These are phyloP conservation scores for Hemaris fuciformis DNA, from an alignment of 2,888 invertebrate species.

Conservation along the genomic window DNA sequence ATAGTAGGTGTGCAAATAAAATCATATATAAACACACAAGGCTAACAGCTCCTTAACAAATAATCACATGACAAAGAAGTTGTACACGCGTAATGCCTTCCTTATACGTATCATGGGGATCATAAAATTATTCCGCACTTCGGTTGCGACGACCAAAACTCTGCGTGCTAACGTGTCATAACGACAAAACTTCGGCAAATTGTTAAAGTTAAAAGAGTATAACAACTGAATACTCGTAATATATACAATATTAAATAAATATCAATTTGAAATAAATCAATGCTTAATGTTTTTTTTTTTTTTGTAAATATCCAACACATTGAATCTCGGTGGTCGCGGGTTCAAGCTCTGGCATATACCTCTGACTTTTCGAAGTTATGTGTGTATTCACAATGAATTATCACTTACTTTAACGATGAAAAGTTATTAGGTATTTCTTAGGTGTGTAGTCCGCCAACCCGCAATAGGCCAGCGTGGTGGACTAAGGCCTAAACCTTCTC, in stretches of 20 bases:
- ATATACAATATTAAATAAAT: not conserved
- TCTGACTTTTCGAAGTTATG: too few relatives aligned
- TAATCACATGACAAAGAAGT: not conserved
- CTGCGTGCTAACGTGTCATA: constrained; percentile 1
- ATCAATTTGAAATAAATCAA: not conserved
- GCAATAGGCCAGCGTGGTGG: too few relatives aligned
- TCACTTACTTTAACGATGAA: too few relatives aligned
- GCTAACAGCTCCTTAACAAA: not conserved
- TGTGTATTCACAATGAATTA: too few relatives aligned
- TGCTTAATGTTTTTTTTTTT: not conserved
- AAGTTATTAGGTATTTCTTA: too few relatives aligned
- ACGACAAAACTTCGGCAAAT: constrained; percentile 11
- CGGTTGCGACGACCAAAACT: constrained; percentile 1
- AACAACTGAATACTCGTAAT: not conserved
- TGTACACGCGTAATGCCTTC: not conserved
- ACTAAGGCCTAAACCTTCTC: too few relatives aligned
- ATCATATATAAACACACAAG: too few relatives aligned
- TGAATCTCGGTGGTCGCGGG: too few relatives aligned
- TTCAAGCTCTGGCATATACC: too few relatives aligned
- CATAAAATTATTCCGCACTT: constrained; percentile 10
- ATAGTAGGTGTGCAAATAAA: too few relatives aligned
- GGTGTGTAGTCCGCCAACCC: too few relatives aligned
- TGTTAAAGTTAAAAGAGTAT: constrained; percentile 13
- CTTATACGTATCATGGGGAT: not conserved
- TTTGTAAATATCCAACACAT: too few relatives aligned